Evolutionary conservation across 2,113 vertebrate species (phyloP), one percentile per base, ranked within the genome.

Genomic region (Lethenteron reissneri): DNA sequence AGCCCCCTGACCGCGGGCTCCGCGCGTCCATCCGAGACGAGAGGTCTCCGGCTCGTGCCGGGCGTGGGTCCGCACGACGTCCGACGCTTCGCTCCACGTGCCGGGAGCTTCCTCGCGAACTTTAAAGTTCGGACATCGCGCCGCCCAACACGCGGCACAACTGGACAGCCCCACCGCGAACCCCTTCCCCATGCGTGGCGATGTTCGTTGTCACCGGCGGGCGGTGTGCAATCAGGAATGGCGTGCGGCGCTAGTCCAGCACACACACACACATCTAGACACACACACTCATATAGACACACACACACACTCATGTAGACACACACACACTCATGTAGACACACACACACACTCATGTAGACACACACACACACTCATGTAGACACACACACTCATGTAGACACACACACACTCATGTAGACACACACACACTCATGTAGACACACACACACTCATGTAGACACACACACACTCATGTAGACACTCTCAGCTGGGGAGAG

Each of bases 311-410:
- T 3, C 60, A 64, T 17, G 17, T 17, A 64, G 13, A 64, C 60
- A 64, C 60, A 64, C 60, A 64, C 60, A 64, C 60, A 64, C 60
- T 3, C 60, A 64, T 19, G 17, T 19, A 64, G 3, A 64, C 60
- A 64, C 60, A 64, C 60, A 64, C 60, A 64, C 60, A 64, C 60
- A 64, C 60, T 15, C 60, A 19, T 19, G 17, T 19, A 64, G 14
- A 64, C 60, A 64, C 60, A 64, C 60, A 64, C 60, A 64, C 17
- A 64, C 60, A 64, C 21, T 6, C 60, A 64, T 64, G 21, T 64
- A 64, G 14, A 64, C 6, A 64, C 17, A 64, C 17, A 64, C 60
- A 64, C 21, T 6, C 60, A 64, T 64, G 21, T 64, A 64, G 5
- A 64, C 21, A 64, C 5, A 64, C 60, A 64, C 21, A 64, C 60